Evolutionary conservation across 1,140 invertebrate genomes (phyloP).

Genomic region (Leptoteleia sp.): DNA sequence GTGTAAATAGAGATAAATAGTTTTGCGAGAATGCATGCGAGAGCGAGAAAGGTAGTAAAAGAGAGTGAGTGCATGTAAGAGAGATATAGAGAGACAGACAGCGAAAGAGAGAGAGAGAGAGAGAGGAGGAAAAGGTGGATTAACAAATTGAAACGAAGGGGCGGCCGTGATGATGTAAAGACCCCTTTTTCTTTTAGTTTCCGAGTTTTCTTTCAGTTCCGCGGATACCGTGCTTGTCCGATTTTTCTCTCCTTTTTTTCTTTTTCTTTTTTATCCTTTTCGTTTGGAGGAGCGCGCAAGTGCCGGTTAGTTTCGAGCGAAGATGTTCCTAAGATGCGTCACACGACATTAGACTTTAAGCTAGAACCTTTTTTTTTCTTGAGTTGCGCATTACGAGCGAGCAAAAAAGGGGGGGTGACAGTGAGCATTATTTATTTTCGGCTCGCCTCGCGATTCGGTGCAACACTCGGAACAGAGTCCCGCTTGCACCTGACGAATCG

Average conservation of each 20-base stretch:
- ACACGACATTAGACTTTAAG: conserved; percentile 52
- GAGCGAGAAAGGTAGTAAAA: no score
- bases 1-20: conserved; percentile 70
- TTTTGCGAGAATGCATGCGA: no score
- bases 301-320: conserved; percentile 52
- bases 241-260: no score
- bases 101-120: conserved; percentile 41
- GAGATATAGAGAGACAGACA: conserved; percentile 17
- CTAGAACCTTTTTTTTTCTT: no score
- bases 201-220: conserved; percentile 27
- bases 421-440: conserved; percentile 47
- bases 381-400: conserved; percentile 15
- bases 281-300: conserved; percentile 31
- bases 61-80: conserved; percentile 38
- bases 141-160: conserved; percentile 16
- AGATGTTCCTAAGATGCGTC: conserved; percentile 61
- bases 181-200: conserved; percentile 32
- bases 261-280: no score
- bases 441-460: conserved; percentile 1
- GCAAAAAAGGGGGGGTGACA: background rate
- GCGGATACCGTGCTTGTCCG: conserved; percentile 22
- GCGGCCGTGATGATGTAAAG: conserved; percentile 8
- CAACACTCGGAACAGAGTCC: no score
- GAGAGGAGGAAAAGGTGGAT: conserved; percentile 47
- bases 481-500: no score